Percentiles rank a stretch among this genome's conserved stretches.
phyloP scores from a whole-genome alignment of 2,797 vertebrate species.

The Halcyon leucocephala region DNA sequence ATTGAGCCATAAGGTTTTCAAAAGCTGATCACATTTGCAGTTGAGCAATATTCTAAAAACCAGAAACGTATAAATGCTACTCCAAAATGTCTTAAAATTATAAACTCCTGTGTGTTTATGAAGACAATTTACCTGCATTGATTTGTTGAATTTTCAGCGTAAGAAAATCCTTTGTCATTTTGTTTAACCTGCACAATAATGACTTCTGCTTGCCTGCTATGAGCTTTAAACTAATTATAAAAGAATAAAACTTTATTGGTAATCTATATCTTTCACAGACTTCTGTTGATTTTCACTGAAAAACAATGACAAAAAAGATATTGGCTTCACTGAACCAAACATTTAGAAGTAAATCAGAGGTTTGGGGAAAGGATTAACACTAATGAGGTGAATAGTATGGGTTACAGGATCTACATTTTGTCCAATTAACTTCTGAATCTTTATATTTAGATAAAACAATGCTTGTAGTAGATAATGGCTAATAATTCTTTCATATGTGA shows the following conservation, averaged over 20 bases:
- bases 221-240: constrained; percentile 75
- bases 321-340: constrained; percentile 71
- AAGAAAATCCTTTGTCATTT: constrained; percentile 62
- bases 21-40: neutral
- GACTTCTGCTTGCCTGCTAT: constrained; percentile 53
- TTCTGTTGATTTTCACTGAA: constrained; percentile 76
- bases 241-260: constrained; percentile 74
- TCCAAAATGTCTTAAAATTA: neutral
- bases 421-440: constrained; percentile 63
- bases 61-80: neutral
- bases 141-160: constrained; percentile 66
- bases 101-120: constrained; percentile 1
- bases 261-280: constrained; percentile 74
- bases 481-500: constrained; percentile 23
- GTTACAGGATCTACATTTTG: constrained; percentile 61
- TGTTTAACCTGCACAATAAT: constrained; percentile 64
- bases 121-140: constrained; percentile 15
- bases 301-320: constrained; percentile 69
- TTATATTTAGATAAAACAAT: constrained; percentile 58
- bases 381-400: constrained; percentile 73
- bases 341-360: constrained; percentile 73
- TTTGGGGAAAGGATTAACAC: constrained; percentile 67
- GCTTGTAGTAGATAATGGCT: constrained; percentile 25
- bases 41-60: neutral
- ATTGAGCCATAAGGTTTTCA: neutral